A percentile compares a stretch with the other conserved stretches of the same genome.
These are phyloP conservation scores for Podarcis lilfordi DNA, from an alignment of 2,797 vertebrate species.

Conservation along the genomic window DNA sequence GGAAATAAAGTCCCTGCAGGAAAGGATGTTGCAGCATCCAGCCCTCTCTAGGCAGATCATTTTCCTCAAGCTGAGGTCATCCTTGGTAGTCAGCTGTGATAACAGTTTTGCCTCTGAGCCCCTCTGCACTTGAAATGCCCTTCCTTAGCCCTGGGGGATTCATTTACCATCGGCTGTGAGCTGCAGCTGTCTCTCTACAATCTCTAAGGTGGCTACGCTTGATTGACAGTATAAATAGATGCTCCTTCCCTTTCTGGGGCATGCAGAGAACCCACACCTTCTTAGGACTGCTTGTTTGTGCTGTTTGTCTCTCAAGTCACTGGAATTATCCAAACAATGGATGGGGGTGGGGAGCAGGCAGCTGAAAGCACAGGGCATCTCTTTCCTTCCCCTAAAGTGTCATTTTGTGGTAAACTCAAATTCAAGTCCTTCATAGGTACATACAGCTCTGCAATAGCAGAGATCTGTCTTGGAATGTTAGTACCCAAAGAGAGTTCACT, in stretches of 20 bases:
- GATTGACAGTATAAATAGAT: constrained; percentile 50
- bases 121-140: constrained; percentile 17
- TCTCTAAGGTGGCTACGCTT: background rate
- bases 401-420: background rate
- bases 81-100: constrained; percentile 10
- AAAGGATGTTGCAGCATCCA: background rate
- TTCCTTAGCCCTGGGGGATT: constrained; percentile 10
- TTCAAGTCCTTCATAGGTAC: background rate
- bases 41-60: background rate
- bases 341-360: background rate
- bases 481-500: background rate
- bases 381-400: background rate
- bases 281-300: background rate
- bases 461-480: background rate
- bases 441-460: background rate
- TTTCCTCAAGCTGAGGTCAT: background rate
- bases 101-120: constrained; percentile 20
- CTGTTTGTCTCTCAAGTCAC: background rate
- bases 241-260: background rate
- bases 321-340: background rate
- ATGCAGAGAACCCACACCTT: background rate
- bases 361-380: background rate
- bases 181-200: background rate
- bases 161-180: background rate
- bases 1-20: background rate